Evolutionary conservation across 2,888 invertebrate genomes (phyloP).

Genomic region (Lacanobia oleracea): DNA sequence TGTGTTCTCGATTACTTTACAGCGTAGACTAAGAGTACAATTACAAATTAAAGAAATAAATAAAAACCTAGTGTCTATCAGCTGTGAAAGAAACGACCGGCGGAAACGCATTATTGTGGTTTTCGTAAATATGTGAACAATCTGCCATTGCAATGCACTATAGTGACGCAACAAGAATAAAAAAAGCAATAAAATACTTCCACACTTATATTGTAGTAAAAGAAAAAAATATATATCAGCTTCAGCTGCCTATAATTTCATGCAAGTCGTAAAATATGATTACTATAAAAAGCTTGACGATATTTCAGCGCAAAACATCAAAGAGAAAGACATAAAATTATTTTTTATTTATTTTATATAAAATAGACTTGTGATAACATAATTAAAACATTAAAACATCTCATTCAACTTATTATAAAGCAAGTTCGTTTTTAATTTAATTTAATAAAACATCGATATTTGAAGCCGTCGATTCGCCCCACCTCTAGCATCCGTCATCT

Average conservation of each 20-base stretch:
- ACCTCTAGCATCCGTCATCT: slow-evolving; percentile 57
- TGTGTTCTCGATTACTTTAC: neutral
- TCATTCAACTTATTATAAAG: neutral
- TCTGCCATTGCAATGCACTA: slow-evolving; percentile 13
- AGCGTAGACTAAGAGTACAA: neutral
- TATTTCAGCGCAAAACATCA: slow-evolving; percentile 50
- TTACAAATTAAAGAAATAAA: slow-evolving; percentile 10
- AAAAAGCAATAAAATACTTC: slow-evolving; percentile 20
- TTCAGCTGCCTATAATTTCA: slow-evolving; percentile 51
- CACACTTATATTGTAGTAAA: slow-evolving; percentile 18
- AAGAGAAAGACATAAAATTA: slow-evolving; percentile 31
- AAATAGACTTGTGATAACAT: slow-evolving; percentile 14
- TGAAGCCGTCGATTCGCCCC: slow-evolving; percentile 20
- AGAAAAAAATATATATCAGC: slow-evolving; percentile 9
- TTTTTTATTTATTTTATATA: slow-evolving; percentile 27
- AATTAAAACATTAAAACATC: slow-evolving; percentile 20
- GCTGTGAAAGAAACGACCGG: slow-evolving; percentile 5
- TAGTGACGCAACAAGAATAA: slow-evolving; percentile 6
- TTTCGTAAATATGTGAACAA: slow-evolving; percentile 33
- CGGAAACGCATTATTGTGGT: slow-evolving; percentile 48
- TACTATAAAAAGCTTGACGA: slow-evolving; percentile 30
- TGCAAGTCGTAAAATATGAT: slow-evolving; percentile 36
- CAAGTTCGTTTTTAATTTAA: neutral
- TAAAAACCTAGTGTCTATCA: slow-evolving; percentile 4
- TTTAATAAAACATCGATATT: slow-evolving; percentile 46